Percentiles rank a stretch among this genome's conserved stretches.
Evolutionary conservation across 35 echinoderm and acorn worm genomes (phyloP).

Genomic region (Ptychodera flava): DNA sequence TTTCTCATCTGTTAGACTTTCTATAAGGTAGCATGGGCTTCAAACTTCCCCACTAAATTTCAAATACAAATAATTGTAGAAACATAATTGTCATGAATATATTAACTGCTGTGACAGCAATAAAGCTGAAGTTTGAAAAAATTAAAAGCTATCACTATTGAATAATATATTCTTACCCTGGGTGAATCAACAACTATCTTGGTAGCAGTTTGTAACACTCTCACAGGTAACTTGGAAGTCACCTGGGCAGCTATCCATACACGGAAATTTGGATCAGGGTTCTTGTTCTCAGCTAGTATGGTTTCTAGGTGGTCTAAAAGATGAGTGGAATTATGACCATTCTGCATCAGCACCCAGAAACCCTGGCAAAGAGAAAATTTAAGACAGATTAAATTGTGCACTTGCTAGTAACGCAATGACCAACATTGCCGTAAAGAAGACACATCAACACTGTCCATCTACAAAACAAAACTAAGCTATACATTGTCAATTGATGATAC

Average conservation of each 20-base stretch:
- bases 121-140: too few species aligned
- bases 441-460: too few species aligned
- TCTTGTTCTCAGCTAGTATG: constrained; percentile 57
- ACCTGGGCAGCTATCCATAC: constrained; percentile 91
- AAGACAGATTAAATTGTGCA: not conserved
- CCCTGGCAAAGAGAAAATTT: constrained; percentile 38
- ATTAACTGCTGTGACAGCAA: too few species aligned
- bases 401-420: not conserved
- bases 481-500: too few species aligned
- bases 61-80: too few species aligned
- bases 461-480: too few species aligned
- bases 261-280: constrained; percentile 67
- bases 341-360: constrained; percentile 74
- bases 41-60: too few species aligned
- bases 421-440: not conserved
- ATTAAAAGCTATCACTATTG: too few species aligned
- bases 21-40: too few species aligned
- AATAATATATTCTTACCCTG: constrained; percentile 64
- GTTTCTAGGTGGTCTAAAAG: constrained; percentile 72
- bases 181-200: constrained; percentile 85
- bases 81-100: too few species aligned
- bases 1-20: too few species aligned
- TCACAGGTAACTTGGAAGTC: constrained; percentile 35
- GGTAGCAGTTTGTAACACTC: constrained; percentile 70
- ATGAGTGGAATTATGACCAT: constrained; percentile 76